These are phyloP conservation scores for Hyposoter didymator DNA, from an alignment of 2,888 invertebrate species.

Conservation along the genomic window DNA sequence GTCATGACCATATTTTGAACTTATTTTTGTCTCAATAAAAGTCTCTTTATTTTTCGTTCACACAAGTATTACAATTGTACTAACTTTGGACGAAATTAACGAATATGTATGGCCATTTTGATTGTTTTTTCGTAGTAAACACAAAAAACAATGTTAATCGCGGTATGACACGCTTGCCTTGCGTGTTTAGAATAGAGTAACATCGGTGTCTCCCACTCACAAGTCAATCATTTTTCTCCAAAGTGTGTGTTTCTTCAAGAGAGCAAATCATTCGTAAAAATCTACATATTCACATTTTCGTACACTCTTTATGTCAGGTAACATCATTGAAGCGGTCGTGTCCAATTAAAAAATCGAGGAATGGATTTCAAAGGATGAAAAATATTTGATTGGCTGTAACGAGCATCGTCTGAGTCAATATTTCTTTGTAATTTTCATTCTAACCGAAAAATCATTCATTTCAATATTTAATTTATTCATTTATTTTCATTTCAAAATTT, in stretches of 20 bases:
- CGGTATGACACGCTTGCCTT: conserved; percentile 61
- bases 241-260: conserved; percentile 18
- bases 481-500: too few species aligned
- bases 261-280: conserved; percentile 1
- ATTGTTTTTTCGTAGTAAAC: conserved; percentile 35
- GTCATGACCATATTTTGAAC: neutral
- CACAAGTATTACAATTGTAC: conserved; percentile 42
- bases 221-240: conserved; percentile 25
- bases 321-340: neutral
- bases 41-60: conserved; percentile 32
- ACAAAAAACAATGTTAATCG: conserved; percentile 30
- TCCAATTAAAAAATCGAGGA: neutral
- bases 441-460: too few species aligned
- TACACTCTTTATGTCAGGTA: neutral
- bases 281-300: neutral
- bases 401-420: too few species aligned
- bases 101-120: conserved; percentile 64
- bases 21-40: neutral
- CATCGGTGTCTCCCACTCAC: conserved; percentile 59
- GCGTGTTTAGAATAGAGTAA: conserved; percentile 70
- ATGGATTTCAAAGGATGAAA: neutral
- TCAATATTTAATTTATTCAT: too few species aligned
- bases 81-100: conserved; percentile 66
- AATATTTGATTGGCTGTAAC: too few species aligned
- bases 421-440: too few species aligned